Conservation (phyloP, 2,888 invertebrate genomes). For the Parasteatoda lunata region DNA sequence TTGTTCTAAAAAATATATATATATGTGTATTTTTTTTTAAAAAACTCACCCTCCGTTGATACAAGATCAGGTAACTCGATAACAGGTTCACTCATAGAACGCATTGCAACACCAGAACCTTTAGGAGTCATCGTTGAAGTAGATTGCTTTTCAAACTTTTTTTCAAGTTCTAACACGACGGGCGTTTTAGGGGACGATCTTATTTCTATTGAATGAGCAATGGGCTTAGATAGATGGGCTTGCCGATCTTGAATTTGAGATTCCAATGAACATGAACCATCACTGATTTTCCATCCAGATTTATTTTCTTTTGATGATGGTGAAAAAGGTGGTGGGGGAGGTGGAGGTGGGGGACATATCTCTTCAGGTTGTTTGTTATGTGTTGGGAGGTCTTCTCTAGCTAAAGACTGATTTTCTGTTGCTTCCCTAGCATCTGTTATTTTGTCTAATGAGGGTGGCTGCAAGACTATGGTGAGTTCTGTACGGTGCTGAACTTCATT, state of each 20-base stretch:
- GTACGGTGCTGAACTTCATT: conserved; percentile 26
- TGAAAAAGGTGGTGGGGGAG: conserved; percentile 48
- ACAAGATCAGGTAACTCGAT: neutral
- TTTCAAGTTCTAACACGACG: conserved; percentile 43
- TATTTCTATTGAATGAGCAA: neutral
- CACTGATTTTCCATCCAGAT: too few relatives aligned
- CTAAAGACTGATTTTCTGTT: neutral
- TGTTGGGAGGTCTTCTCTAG: neutral
- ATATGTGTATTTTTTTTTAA: too few relatives aligned
- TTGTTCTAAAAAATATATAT: too few relatives aligned
- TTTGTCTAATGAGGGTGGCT: conserved; percentile 7
- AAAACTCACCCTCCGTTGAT: neutral
- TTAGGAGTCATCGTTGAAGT: neutral
- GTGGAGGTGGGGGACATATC: conserved; percentile 13
- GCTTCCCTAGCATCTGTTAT: neutral
- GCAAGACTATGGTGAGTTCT: conserved; percentile 41
- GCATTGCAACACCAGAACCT: neutral
- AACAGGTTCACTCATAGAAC: neutral
- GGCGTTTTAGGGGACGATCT: conserved; percentile 22
- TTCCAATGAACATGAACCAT: conserved; percentile 10
- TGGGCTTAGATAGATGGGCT: conserved; percentile 14
- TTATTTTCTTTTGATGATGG: neutral
- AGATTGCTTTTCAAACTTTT: conserved; percentile 6
- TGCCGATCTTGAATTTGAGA: conserved; percentile 30
- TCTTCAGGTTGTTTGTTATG: neutral